Conservation (phyloP, 2,888 invertebrate genomes). For the Dioctria linearis region DNA sequence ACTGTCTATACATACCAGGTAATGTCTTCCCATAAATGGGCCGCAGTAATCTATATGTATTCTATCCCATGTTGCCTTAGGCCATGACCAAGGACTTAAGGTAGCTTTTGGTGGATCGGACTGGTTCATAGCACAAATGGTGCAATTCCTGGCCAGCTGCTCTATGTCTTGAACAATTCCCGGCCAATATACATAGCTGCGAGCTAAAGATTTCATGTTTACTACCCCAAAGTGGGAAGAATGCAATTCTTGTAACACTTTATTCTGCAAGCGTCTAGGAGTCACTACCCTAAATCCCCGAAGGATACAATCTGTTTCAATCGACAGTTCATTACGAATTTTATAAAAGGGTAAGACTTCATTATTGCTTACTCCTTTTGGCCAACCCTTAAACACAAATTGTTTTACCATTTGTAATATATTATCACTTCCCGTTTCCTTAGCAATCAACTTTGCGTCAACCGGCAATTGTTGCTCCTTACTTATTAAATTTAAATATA, state of each 20-base stretch:
- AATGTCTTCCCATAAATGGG: conserved; percentile 53
- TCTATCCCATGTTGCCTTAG: conserved; percentile 58
- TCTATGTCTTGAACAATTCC: conserved; percentile 59
- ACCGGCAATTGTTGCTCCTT: not conserved
- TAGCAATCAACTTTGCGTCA: not conserved
- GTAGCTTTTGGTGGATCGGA: conserved; percentile 53
- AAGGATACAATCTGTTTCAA: conserved; percentile 58
- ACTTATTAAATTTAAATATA: not conserved
- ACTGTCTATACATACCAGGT: conserved; percentile 60
- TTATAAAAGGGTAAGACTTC: not conserved
- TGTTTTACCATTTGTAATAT: not conserved
- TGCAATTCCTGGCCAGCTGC: conserved; percentile 58
- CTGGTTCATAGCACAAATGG: conserved; percentile 52
- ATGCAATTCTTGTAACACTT: conserved; percentile 57
- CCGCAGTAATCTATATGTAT: conserved; percentile 59
- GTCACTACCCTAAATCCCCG: conserved; percentile 54
- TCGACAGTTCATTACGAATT: conserved; percentile 48
- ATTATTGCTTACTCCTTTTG: not conserved
- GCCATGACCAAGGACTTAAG: conserved; percentile 53
- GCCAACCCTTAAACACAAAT: not conserved
- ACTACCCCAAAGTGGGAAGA: conserved; percentile 57
- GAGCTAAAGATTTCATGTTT: conserved; percentile 59
- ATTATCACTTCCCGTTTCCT: not conserved
- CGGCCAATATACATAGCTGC: conserved; percentile 62
- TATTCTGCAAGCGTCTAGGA: conserved; percentile 49